A percentile compares a stretch with the other conserved stretches of the same genome.
These are phyloP conservation scores for Scelioninae gen. 1 DNA, from an alignment of 2,888 invertebrate species.

Conservation along the genomic window DNA sequence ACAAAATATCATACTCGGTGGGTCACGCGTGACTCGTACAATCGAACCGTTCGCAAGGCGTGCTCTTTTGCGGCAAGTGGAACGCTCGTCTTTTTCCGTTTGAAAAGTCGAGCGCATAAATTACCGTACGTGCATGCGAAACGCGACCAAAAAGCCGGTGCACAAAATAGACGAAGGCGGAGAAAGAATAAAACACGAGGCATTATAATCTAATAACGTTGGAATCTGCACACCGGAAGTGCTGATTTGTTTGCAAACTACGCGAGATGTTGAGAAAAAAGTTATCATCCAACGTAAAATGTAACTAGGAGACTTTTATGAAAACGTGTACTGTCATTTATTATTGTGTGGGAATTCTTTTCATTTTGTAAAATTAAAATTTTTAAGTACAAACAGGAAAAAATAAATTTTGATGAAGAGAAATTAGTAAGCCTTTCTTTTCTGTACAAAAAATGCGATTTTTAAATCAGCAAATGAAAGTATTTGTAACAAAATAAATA, in stretches of 20 bases:
- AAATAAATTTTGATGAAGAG: too few relatives aligned
- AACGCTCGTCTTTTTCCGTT: conserved; percentile 59
- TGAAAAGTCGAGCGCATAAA: conserved; percentile 65
- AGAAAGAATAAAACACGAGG: conserved; percentile 38
- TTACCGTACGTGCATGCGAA: conserved; percentile 61
- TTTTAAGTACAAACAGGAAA: too few relatives aligned
- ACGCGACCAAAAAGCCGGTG: conserved; percentile 41
- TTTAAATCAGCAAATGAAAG: too few relatives aligned
- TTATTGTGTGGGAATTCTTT: neutral
- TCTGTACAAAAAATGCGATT: too few relatives aligned
- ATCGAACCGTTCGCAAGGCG: conserved; percentile 34
- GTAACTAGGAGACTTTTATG: neutral
- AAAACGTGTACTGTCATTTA: too few relatives aligned
- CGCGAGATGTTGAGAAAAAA: conserved; percentile 11
- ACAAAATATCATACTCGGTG: conserved; percentile 40
- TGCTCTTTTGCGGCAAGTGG: conserved; percentile 49
- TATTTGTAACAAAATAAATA: too few relatives aligned
- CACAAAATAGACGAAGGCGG: conserved; percentile 29
- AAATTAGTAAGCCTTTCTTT: too few relatives aligned
- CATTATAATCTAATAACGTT: conserved; percentile 62
- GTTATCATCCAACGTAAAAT: neutral
- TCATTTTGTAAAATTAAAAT: neutral
- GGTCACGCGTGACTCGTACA: conserved; percentile 52
- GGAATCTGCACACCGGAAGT: conserved; percentile 43
- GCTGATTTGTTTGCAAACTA: conserved; percentile 49